These are phyloP conservation scores for Lepisosteus oculatus DNA, from an alignment of 2,113 vertebrate genomes.

Conservation along the genomic window DNA sequence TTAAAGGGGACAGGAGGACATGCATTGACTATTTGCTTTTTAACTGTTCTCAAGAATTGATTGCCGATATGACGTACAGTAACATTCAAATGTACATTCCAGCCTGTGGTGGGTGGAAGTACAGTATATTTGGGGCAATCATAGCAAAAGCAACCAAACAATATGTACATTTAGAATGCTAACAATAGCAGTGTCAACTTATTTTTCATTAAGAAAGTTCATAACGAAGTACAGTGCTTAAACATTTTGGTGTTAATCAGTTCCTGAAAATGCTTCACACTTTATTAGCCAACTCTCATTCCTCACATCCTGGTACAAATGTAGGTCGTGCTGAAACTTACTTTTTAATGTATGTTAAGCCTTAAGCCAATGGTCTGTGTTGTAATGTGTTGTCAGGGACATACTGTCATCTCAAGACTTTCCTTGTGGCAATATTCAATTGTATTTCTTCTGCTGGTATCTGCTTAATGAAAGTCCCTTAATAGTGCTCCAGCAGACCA, in stretches of 20 bases:
- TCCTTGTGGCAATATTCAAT: slow-evolving; percentile 11
- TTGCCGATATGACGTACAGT: neutral
- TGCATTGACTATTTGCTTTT: neutral
- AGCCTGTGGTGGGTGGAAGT: neutral
- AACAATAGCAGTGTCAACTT: neutral
- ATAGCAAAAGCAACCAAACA: too few relatives aligned
- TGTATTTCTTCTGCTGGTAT: slow-evolving; percentile 5
- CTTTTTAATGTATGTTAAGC: slow-evolving; percentile 1
- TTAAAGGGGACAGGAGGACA: neutral
- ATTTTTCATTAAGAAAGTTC: slow-evolving; percentile 1
- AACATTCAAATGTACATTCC: neutral
- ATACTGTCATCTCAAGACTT: slow-evolving; percentile 8
- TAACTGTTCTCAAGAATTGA: neutral
- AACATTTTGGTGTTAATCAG: slow-evolving; percentile 3
- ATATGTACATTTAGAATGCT: neutral
- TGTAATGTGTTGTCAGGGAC: slow-evolving; percentile 7
- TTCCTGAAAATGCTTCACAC: slow-evolving; percentile 9
- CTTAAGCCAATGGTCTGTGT: neutral
- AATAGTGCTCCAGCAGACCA: neutral
- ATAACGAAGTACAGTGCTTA: slow-evolving; percentile 1
- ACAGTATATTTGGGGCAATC: too few relatives aligned
- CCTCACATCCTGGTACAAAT: slow-evolving; percentile 9
- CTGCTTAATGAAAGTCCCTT: slow-evolving; percentile 12
- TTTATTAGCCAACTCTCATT: slow-evolving; percentile 10
- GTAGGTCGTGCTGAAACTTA: slow-evolving; percentile 16